Evolutionary conservation across 2,797 vertebrate genomes (phyloP).

Genomic region (Cyprinodon diabolis): DNA sequence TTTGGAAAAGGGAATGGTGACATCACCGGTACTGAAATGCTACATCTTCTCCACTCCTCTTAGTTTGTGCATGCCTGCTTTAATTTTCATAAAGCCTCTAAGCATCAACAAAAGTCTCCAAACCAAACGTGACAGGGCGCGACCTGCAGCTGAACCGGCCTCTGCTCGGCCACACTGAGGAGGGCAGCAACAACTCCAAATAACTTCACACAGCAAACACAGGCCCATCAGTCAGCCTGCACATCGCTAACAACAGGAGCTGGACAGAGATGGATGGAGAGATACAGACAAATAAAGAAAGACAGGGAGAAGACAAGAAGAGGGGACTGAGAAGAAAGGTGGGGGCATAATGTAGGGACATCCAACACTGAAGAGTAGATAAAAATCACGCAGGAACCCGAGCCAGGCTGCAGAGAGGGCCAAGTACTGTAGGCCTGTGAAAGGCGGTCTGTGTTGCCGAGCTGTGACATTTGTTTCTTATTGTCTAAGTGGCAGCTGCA

Average conservation of each 20-base stretch:
- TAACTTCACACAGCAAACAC: slow-evolving; percentile 75
- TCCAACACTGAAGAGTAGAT: slow-evolving; percentile 63
- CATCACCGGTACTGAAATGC: not conserved
- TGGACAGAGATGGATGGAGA: slow-evolving; percentile 70
- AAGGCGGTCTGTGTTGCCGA: slow-evolving; percentile 82
- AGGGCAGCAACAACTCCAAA: slow-evolving; percentile 58
- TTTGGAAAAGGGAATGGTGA: too few relatives aligned
- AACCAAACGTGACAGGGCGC: slow-evolving; percentile 47
- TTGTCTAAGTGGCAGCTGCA: slow-evolving; percentile 91
- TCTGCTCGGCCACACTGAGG: slow-evolving; percentile 53
- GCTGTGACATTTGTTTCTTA: slow-evolving; percentile 93
- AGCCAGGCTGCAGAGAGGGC: slow-evolving; percentile 65
- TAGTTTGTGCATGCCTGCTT: slow-evolving; percentile 12
- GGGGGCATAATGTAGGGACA: slow-evolving; percentile 51
- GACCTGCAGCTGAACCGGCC: slow-evolving; percentile 73
- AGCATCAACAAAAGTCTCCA: slow-evolving; percentile 46
- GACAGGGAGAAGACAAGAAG: slow-evolving; percentile 38
- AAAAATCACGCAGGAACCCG: slow-evolving; percentile 70
- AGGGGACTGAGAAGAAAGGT: slow-evolving; percentile 16
- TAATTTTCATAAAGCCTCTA: slow-evolving; percentile 33
- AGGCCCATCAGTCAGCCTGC: slow-evolving; percentile 70
- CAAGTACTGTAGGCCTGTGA: slow-evolving; percentile 76
- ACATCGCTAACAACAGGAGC: slow-evolving; percentile 63
- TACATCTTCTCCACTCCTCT: slow-evolving; percentile 16
- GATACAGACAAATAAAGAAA: slow-evolving; percentile 66